Evolutionary conservation across 1,140 invertebrate species (phyloP), one percentile per base, ranked within the genome.

Genomic region (Telenomus remus): DNA sequence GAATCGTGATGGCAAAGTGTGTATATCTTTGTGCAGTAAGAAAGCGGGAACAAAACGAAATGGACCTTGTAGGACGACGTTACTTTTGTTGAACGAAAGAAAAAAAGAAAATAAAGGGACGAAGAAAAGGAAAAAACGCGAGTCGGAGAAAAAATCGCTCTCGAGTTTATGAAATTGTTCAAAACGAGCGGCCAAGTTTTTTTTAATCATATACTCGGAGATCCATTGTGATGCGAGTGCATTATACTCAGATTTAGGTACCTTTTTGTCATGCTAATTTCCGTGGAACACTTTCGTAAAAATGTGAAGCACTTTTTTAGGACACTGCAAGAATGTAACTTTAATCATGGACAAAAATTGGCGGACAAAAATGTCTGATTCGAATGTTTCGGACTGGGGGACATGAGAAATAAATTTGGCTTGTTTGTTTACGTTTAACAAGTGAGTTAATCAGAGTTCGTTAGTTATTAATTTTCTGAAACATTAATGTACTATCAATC

Each of bases 261-360:
- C 46, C 55, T 39, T 68, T 71, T 63, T 63, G 63, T 71, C 51
- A 71, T 57, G 59, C 47, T 71, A 63, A 71, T 71, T 55, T 51
- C n/a, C 19, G 6, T 1, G 19, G 19, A 27, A 27, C 47, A 57
- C 56, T 63, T 37, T 10, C 9, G 3, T 10, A 39, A 39, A 39
- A 39, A 39, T n/a, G 37, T 39, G n/a, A n/a, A 39, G 37, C 37
- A 39, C 3, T 39, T 39, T 27, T n/a, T n/a, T n/a, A n/a, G n/a
- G 19, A 27, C 6, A 6, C 19, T 27, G 19, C 6, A 27, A 27
- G 19, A 27, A 27, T n/a, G n/a, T 27, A 27, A 27, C 19, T 27
- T 27, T 27, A 27, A 27, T 27, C 19, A 27, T 27, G 6, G 19
- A 27, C 1, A 27, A 6, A 27, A 27, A 27, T n/a, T n/a, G n/a